Percentiles rank a stretch among this genome's conserved stretches.
phyloP scores from a whole-genome alignment of 2,113 vertebrate species.

The Coturnix japonica region DNA sequence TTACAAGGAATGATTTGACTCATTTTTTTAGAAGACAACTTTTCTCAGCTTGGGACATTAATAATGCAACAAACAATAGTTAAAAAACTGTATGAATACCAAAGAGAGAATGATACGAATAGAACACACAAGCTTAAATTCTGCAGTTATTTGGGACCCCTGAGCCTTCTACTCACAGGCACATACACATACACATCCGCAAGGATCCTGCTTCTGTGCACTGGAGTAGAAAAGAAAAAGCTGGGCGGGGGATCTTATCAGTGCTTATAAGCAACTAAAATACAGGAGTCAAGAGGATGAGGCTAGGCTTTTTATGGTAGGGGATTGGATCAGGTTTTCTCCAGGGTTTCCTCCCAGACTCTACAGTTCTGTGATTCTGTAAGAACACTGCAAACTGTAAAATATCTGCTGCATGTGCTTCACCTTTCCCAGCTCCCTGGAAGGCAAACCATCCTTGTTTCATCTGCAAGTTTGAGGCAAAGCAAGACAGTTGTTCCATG shows the following conservation, averaged over 20 bases:
- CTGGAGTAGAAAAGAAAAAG: no score
- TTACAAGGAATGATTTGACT: rapidly evolving
- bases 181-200: rapidly evolving
- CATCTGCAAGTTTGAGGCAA: background rate
- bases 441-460: background rate
- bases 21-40: background rate
- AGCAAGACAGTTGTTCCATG: background rate
- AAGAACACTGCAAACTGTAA: background rate
- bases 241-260: no score
- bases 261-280: no score
- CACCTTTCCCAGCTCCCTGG: rapidly evolving
- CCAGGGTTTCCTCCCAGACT: no score
- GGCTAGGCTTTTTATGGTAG: no score
- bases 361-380: no score
- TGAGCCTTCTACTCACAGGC: background rate
- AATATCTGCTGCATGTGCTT: background rate
- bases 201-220: background rate
- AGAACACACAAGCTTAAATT: background rate
- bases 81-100: background rate
- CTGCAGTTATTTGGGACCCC: background rate
- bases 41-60: background rate
- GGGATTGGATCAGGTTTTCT: no score
- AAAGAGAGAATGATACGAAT: background rate
- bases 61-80: background rate
- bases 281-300: no score